Evolutionary conservation across 2,113 vertebrate genomes (phyloP).

Genomic region (Engraulis encrasicolus): DNA sequence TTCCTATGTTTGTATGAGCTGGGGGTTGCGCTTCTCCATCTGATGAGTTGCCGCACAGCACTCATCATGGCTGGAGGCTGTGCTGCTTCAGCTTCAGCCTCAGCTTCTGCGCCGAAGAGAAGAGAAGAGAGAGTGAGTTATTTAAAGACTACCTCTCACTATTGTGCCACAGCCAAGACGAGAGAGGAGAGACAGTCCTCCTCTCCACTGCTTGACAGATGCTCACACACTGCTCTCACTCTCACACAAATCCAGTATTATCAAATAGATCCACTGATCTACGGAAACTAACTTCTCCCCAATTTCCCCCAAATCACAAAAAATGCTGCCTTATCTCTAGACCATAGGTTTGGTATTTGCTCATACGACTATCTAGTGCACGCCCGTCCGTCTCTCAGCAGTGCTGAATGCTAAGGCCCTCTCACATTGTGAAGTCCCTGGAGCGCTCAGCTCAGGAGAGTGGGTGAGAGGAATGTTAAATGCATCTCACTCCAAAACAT

Average conservation of each 20-base stretch:
- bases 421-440: slow-evolving; percentile 57
- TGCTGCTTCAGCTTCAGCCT: neutral
- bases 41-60: neutral
- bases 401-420: slow-evolving; percentile 65
- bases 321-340: neutral
- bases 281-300: too few relatives aligned
- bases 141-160: neutral
- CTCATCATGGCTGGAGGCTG: neutral
- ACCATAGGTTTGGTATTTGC: slow-evolving; percentile 51
- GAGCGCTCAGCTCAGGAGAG: slow-evolving; percentile 62
- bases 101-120: too few relatives aligned
- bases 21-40: neutral
- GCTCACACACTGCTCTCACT: neutral
- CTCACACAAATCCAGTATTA: neutral
- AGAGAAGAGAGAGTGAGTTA: slow-evolving; percentile 7
- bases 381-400: slow-evolving; percentile 52
- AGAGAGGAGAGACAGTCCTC: too few relatives aligned
- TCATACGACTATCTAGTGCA: slow-evolving; percentile 58
- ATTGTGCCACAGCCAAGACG: neutral
- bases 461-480: slow-evolving; percentile 73
- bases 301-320: neutral
- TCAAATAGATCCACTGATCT: neutral
- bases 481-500: slow-evolving; percentile 53
- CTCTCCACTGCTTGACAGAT: neutral
- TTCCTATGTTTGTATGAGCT: neutral